Percentiles rank a stretch among this genome's conserved stretches.
Conservation (phyloP, 2,888 invertebrate genomes). For the Dryomyza anilis region DNA sequence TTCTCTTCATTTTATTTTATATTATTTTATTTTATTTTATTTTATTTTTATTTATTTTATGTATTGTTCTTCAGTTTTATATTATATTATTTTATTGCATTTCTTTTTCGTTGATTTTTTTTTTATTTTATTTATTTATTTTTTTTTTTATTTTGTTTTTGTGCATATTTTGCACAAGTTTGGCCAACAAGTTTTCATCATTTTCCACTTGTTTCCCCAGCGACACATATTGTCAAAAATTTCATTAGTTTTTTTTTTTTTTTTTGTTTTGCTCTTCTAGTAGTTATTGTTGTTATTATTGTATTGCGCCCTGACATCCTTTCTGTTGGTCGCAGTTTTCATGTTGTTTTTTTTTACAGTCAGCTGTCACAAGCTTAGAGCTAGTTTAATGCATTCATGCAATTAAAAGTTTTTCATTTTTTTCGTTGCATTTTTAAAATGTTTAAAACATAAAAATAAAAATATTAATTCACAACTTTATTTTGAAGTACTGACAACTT, state of each 20-base stretch:
- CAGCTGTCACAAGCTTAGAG: not conserved
- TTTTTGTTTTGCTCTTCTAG: not conserved
- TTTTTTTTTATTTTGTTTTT: no score
- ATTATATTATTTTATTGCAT: not conserved
- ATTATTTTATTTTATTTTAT: no score
- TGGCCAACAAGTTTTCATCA: not conserved
- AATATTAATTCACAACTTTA: no score
- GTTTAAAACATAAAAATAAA: no score
- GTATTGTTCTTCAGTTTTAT: no score
- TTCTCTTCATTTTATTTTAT: no score
- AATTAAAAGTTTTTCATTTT: constrained; percentile 18
- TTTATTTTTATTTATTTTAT: no score
- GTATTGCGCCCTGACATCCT: no score
- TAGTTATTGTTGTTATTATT: no score
- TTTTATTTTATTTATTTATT: no score
- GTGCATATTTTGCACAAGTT: not conserved
- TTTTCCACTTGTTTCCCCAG: not conserved
- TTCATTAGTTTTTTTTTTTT: not conserved
- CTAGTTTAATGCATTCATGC: constrained; percentile 11
- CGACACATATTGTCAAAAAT: constrained; percentile 2
- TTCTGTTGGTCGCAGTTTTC: not conserved
- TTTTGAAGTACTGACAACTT: no score
- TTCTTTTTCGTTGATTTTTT: not conserved
- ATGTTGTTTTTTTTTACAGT: not conserved
- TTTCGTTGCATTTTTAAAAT: not conserved